Percentiles rank a stretch among this genome's conserved stretches.
Conservation (phyloP, 1,140 invertebrate species). For the Drosophila pseudoobscura region DNA sequence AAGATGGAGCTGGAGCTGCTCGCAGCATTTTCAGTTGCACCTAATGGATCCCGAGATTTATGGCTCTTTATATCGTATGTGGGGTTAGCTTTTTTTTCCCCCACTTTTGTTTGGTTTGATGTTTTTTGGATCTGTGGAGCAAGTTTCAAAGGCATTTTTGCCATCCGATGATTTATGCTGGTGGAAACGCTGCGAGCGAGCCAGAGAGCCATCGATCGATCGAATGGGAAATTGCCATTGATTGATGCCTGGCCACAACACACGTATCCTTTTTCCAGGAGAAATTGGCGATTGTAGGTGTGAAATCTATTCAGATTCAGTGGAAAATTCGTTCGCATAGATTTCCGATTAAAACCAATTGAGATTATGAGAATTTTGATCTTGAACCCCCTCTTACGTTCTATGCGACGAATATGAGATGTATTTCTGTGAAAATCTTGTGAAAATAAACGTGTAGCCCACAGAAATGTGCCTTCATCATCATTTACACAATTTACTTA, state of each 20-base stretch:
- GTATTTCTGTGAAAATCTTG: no score
- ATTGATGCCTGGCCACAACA: slow-evolving; percentile 52
- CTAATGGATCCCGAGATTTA: slow-evolving; percentile 72
- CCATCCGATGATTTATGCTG: slow-evolving; percentile 63
- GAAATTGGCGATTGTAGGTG: no score
- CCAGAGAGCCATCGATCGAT: slow-evolving; percentile 1
- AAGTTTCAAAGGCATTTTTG: slow-evolving; percentile 57
- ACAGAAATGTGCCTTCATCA: slow-evolving; percentile 1
- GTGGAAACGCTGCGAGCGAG: slow-evolving; percentile 55
- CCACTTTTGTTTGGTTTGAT: slow-evolving; percentile 20
- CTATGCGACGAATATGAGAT: no score
- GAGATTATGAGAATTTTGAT: no score
- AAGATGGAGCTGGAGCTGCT: slow-evolving; percentile 34
- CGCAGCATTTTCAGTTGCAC: slow-evolving; percentile 67
- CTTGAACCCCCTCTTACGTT: no score
- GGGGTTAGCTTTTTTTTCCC: slow-evolving; percentile 16
- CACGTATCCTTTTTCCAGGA: no score
- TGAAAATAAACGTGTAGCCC: no score
- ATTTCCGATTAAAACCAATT: no score
- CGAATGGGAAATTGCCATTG: slow-evolving; percentile 51
- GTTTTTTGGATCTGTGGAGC: slow-evolving; percentile 24
- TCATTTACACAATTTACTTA: no score
- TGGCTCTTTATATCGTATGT: slow-evolving; percentile 36
- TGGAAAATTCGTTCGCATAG: no score
- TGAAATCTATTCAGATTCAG: no score